Evolutionary conservation across 1,140 invertebrate species (phyloP), one percentile per base, ranked within the genome.

Genomic region (Drosophila carrolli): DNA sequence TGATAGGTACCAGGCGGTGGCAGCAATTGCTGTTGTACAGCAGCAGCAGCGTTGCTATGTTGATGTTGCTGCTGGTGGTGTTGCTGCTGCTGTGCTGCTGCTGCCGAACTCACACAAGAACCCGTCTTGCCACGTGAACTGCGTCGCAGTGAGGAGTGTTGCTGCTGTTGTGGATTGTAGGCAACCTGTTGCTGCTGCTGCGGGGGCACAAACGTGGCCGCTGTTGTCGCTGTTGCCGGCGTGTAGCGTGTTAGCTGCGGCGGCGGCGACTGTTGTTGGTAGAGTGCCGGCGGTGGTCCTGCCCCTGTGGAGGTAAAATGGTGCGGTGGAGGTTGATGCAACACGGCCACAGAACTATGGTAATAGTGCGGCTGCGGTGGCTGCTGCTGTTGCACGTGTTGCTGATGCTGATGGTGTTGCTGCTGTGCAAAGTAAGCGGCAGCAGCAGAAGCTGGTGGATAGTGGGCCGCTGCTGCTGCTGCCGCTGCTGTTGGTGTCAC

Each of bases 91-190:
- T 85, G 86, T 79, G 76, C 88, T 48, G 82, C 79, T 80, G 81
- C 86, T 72, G 91, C 75, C 38, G 91, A 89, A 74, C 91, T 92
- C 73, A 92, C 91, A 75, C 91, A 92, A 84, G 91, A 92, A 92
- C 92, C 92, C 92, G 92, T 92, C 78, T 92, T 92, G 90, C 92
- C 72, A 78, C 92, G 86, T 84, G 91, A 92, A 65, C 92, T 92
- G 72, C 92, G 85, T 47, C 91, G 82, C 61, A 90, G 74, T 63
- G 90, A 91, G 50, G 90, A 85, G 73, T 88, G 88, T 43, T 90
- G 81, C 37, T 77, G 76, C 29, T 72, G 76, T 38, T 77, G 82
- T 51, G 67, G 82, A 58, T 71, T 71, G 66, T 71, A 71, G 7
- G 43, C 27, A 54, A 79, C 72, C 40, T 84, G 81, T 44, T 78